Conservation (phyloP, 64 coral and sea anemone genomes). For the Acropora yongei region DNA sequence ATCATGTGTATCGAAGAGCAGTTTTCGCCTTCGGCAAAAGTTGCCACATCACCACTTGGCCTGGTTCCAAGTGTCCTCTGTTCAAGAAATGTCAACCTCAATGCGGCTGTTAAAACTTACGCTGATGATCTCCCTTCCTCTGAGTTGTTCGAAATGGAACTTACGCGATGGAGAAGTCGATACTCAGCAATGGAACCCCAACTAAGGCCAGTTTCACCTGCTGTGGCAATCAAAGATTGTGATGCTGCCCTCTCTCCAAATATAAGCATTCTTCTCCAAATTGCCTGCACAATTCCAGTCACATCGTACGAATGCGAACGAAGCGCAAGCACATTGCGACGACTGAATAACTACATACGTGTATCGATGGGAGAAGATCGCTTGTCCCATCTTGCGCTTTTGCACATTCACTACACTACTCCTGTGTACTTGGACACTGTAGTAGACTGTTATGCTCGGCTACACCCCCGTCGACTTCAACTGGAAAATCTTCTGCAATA, state of each 20-base stretch:
- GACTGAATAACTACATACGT: conserved; percentile 40
- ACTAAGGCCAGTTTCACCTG: conserved; percentile 34
- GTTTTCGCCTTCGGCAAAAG: conserved; percentile 28
- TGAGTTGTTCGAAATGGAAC: conserved; percentile 53
- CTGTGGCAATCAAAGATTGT: conserved; percentile 45
- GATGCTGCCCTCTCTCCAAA: conserved; percentile 44
- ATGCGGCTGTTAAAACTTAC: conserved; percentile 34
- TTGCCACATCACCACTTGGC: conserved; percentile 10
- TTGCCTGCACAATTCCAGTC: conserved; percentile 43
- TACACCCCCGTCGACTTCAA: conserved; percentile 12
- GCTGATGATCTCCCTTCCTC: conserved; percentile 32
- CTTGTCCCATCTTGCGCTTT: conserved; percentile 40
- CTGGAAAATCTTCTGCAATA: conserved; percentile 21
- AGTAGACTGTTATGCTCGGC: conserved; percentile 20
- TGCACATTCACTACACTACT: conserved; percentile 38
- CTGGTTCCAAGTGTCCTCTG: conserved; percentile 15
- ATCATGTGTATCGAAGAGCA: conserved; percentile 30
- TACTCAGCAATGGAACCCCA: conserved; percentile 3
- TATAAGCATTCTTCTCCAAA: conserved; percentile 31
- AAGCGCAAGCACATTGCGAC: conserved; percentile 14
- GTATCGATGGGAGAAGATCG: conserved; percentile 27
- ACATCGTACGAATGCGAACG: conserved; percentile 50
- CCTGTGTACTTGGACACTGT: conserved; percentile 10
- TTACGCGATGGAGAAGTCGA: conserved; percentile 10
- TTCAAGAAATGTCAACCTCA: conserved; percentile 44